Base-by-base conservation (phyloP, 2,888 invertebrate species). In the Dynastes hyllus region DNA sequence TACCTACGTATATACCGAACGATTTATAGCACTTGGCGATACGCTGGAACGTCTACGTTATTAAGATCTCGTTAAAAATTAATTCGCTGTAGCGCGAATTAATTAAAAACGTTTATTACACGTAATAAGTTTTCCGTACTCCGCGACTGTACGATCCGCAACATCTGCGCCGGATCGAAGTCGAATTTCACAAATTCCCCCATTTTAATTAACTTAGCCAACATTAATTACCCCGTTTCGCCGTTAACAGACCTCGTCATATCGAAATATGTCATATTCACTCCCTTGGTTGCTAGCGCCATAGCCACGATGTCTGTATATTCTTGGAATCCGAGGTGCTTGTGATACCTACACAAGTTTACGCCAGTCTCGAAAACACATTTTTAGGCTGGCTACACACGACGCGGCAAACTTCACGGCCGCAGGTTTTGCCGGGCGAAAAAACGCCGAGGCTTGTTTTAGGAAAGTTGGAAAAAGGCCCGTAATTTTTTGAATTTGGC, bases 151-250 rank as follows among this genome's bases (percentile, higher is more conserved):
- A n/a, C 51, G 16, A 58, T 73, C 73, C 22, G 58, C 37, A 73
- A 73, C 73, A 73, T 73, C 73, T 73, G 73, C 58, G 29, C 11
- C n/a, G 73, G 73, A 73, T 73, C 73, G 73, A 73, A 58, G 61
- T 73, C 58, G 37, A 58, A 73, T 58, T 73, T 73, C 58, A 58
- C 37, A 73, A 73, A 73, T 73, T 73, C 40, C 40, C 58, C 37
- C 58, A 27, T 73, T 73, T 73, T 58, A 73, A 73, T 73, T 73
- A 73, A 61, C 73, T 73, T 16, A n/a, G 40, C 58, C 32, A 58
- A 58, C 61, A 73, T 73, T 73, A 73, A 73, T 73, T 73, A 73
- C 11, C 58, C 37, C 11, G 40, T 22, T 73, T 58, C 32, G 27
- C 63, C 55, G 55, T 16, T 58, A 58, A 58, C 5, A 22, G 22